phyloP scores from a whole-genome alignment of 2,113 vertebrate genomes.

The Petromus typicus region DNA sequence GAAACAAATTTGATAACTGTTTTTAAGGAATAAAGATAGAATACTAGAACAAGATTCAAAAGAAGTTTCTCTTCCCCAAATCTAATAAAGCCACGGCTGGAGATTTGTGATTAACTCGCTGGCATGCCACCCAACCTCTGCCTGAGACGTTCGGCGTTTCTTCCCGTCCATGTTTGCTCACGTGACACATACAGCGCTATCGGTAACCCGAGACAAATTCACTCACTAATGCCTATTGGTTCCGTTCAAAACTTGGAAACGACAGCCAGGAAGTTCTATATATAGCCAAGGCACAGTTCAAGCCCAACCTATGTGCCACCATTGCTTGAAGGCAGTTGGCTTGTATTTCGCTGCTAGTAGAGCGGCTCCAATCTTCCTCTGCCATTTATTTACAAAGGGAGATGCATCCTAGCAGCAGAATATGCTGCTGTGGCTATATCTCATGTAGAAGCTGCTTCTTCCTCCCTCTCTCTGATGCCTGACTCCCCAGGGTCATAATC shows the following conservation, averaged over 20 bases:
- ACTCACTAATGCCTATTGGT: background rate
- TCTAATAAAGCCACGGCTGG: slow-evolving; percentile 53
- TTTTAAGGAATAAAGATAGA: slow-evolving; percentile 72
- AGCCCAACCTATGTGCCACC: background rate
- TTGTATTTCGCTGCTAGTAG: background rate
- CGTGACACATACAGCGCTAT: background rate
- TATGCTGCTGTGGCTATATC: background rate
- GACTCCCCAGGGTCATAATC: background rate
- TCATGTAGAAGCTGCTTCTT: background rate
- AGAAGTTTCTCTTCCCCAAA: slow-evolving; percentile 27
- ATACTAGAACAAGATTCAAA: slow-evolving; percentile 70
- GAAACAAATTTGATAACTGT: slow-evolving; percentile 76
- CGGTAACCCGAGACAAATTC: background rate
- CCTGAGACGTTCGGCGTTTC: background rate
- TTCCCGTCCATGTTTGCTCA: background rate
- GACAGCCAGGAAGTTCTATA: background rate
- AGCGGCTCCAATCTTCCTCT: background rate
- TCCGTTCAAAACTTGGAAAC: background rate
- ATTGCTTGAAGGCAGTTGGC: background rate
- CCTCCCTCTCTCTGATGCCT: background rate
- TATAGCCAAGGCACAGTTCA: background rate
- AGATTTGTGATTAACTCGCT: slow-evolving; percentile 41
- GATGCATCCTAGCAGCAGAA: background rate
- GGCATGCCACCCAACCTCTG: background rate
- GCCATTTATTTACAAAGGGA: background rate